Evolutionary conservation across 2,888 invertebrate genomes (phyloP), one percentile per base, ranked within the genome.

Genomic region (Penaeus monodon): DNA sequence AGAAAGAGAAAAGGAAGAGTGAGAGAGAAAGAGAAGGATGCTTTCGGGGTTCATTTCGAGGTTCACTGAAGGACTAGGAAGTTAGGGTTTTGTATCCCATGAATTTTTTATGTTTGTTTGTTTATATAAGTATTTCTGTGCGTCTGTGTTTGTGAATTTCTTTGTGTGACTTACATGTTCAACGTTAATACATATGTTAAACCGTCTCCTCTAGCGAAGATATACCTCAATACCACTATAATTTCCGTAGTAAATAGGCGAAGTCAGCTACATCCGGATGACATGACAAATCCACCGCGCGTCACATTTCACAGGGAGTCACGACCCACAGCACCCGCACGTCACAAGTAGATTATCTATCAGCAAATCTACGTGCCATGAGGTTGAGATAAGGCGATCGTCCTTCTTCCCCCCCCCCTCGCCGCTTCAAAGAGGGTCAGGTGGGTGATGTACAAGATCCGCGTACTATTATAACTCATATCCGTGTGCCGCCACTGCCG

Each of bases 11-110:
- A n/a, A n/a, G n/a, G n/a, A n/a, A n/a, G n/a, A n/a, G n/a, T n/a
- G 20, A 68, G 27, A 73, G 22, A 73, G 73, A 73, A n/a, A 73
- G 73, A 73, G 73, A 73, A 8, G 27, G n/a, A n/a, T 73, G 29
- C 17, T 17, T 70, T 70, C 70, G 29, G 24, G 70, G 27, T 70
- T 27, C 70, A 29, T 27, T 70, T 73, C n/a, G 73, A 73, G 73
- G 73, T 4, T 73, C 29, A 27, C 14, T 38, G 33, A 38, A 38
- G 6, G 33, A 38, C 33, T 38, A 38, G 4, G 33, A 38, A 38
- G 33, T 38, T 38, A 6, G 33, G 4, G 33, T 38, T 38, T 38
- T 38, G 33, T 38, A 38, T 6, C 4, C 33, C 33, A 38, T 74
- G 74, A 20, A 24, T 27, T 70, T 20, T 70, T 27, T 20, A 6